phyloP scores from a whole-genome alignment of 1,140 invertebrate genomes.

The Helicorthomorpha holstii region DNA sequence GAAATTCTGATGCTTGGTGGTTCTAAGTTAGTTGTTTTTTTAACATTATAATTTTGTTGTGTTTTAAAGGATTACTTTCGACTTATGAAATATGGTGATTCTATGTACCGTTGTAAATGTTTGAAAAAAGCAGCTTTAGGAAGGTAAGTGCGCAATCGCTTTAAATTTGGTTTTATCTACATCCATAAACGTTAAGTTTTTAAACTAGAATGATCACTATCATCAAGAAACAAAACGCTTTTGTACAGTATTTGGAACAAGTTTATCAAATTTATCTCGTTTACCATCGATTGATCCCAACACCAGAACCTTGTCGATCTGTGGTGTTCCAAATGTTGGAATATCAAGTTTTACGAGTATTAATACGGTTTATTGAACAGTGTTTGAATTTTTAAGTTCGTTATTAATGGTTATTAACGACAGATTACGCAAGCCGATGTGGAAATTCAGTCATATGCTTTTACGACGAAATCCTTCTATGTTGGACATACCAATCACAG shows the following conservation, averaged over 20 bases:
- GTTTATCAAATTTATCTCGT: slow-evolving; percentile 95
- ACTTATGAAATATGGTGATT: slow-evolving; percentile 92
- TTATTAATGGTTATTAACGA: slow-evolving; percentile 3
- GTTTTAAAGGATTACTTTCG: slow-evolving; percentile 91
- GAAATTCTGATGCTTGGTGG: too few species aligned
- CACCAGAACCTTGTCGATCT: slow-evolving; percentile 90
- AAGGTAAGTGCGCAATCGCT: slow-evolving; percentile 26
- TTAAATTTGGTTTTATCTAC: too few species aligned
- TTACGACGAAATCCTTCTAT: slow-evolving; percentile 96
- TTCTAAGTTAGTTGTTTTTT: too few species aligned
- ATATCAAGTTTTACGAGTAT: slow-evolving; percentile 99
- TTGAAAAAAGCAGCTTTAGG: slow-evolving; percentile 91
- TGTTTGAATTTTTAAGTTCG: too few species aligned
- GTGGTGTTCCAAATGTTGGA: slow-evolving; percentile 98
- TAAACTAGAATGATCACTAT: slow-evolving; percentile 91
- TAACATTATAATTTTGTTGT: too few species aligned
- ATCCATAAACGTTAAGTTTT: too few species aligned
- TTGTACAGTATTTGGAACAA: slow-evolving; percentile 93
- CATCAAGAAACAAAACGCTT: slow-evolving; percentile 84
- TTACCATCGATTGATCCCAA: slow-evolving; percentile 97
- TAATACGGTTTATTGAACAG: too few species aligned
- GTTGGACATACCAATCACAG: slow-evolving; percentile 98
- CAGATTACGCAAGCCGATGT: slow-evolving; percentile 95
- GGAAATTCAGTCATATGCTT: slow-evolving; percentile 98
- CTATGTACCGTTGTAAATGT: slow-evolving; percentile 93